Percentiles rank a stretch among this genome's conserved stretches.
Conservation (phyloP, 2,113 vertebrate species). For the Setophaga petechia region DNA sequence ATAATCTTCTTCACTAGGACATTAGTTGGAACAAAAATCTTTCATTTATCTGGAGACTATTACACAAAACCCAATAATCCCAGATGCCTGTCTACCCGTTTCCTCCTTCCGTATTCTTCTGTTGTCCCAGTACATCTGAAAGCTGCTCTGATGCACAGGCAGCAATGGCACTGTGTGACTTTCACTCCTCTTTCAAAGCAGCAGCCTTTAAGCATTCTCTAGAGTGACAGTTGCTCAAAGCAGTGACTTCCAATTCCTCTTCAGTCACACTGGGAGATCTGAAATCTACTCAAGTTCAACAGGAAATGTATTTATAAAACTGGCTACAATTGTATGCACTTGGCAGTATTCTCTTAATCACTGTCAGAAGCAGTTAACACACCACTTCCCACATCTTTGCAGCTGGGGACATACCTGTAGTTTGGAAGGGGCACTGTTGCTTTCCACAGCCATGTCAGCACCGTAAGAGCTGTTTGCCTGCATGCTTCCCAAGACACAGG, state of each 20-base stretch:
- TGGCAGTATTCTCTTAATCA: background rate
- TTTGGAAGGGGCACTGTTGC: background rate
- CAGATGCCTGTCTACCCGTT: background rate
- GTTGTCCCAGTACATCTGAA: background rate
- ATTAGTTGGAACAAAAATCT: background rate
- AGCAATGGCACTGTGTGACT: background rate
- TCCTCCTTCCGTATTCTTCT: background rate
- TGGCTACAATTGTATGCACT: background rate
- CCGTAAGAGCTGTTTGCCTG: background rate
- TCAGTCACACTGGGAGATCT: background rate
- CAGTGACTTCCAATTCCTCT: background rate
- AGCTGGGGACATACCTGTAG: background rate
- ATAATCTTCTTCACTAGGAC: background rate
- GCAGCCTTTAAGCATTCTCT: background rate
- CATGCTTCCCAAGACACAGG: background rate
- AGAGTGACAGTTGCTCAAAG: conserved; percentile 12
- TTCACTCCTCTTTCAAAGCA: background rate
- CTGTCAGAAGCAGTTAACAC: background rate
- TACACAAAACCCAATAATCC: background rate
- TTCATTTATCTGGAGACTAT: background rate
- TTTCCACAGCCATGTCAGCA: background rate
- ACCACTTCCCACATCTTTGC: background rate
- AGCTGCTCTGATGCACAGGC: background rate
- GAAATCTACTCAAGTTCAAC: conserved; percentile 17
- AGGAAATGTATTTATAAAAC: conserved; percentile 25